A percentile compares a stretch with the other conserved stretches of the same genome.
Conservation (phyloP, 92 coral and sea anemone genomes). For the Montipora capitata region DNA sequence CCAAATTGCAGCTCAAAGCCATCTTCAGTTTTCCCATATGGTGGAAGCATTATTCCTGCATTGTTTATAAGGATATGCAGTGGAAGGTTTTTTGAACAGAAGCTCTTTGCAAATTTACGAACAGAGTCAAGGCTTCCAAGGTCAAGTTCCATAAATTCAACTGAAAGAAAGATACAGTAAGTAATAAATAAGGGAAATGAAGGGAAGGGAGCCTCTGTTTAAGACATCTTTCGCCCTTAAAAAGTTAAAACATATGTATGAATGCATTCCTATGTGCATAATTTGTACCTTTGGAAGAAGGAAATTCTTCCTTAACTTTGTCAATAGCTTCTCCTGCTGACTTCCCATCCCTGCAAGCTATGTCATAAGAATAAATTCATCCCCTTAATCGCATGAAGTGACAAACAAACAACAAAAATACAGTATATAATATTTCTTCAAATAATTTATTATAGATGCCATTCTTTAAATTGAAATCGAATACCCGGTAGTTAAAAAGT, state of each 20-base stretch:
- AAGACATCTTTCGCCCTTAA: too few species aligned
- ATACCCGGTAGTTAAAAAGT: too few species aligned
- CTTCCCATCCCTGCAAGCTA: conserved; percentile 88
- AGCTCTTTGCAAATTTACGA: conserved; percentile 80
- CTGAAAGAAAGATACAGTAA: conserved; percentile 43
- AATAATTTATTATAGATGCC: too few species aligned
- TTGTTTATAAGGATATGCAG: conserved; percentile 95
- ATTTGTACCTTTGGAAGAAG: conserved; percentile 85
- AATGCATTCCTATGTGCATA: not conserved
- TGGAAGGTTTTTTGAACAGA: conserved; percentile 74
- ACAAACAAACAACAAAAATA: too few species aligned
- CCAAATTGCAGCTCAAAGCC: conserved; percentile 96
- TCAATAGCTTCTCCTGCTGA: conserved; percentile 78
- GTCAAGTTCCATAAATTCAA: conserved; percentile 89
- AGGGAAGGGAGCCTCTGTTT: too few species aligned
- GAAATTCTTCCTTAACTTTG: conserved; percentile 78
- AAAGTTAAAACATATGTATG: too few species aligned
- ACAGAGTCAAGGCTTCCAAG: conserved; percentile 87
- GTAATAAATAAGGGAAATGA: too few species aligned
- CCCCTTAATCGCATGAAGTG: too few species aligned
- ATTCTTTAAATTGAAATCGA: too few species aligned
- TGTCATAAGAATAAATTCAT: not conserved
- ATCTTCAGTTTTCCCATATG: conserved; percentile 89
- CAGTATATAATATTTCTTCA: too few species aligned
- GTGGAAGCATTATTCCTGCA: conserved; percentile 96